These are phyloP conservation scores for Chironomus tepperi DNA, from an alignment of 1,140 invertebrate genomes.

Conservation along the genomic window DNA sequence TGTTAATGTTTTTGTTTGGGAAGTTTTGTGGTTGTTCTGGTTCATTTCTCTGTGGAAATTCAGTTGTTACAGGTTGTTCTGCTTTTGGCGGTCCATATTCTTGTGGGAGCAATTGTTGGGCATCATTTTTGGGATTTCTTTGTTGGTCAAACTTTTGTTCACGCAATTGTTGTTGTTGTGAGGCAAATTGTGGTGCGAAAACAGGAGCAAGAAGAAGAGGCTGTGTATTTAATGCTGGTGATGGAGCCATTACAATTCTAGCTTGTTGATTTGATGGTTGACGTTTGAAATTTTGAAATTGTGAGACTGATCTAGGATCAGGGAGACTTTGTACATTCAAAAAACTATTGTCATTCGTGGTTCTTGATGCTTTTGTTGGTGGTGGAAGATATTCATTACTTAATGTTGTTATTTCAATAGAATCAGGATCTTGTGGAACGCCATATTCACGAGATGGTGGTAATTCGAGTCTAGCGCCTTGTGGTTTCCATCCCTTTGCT, in stretches of 20 bases:
- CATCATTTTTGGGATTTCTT: background rate
- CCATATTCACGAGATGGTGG: background rate
- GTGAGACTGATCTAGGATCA: constrained; percentile 16
- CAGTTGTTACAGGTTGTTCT: constrained; percentile 1
- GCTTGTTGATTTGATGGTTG: constrained; percentile 1
- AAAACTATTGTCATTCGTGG: constrained; percentile 25
- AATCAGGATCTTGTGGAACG: background rate
- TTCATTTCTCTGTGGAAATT: background rate
- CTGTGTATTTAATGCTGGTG: constrained; percentile 14
- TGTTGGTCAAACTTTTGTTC: constrained; percentile 22
- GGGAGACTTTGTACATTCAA: constrained; percentile 19
- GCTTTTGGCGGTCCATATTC: background rate
- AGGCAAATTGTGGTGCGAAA: background rate
- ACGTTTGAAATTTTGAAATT: constrained; percentile 24
- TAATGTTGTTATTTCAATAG: background rate
- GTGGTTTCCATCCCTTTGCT: constrained; percentile 34
- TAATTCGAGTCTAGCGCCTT: background rate
- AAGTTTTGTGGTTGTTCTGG: background rate
- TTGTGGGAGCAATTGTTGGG: constrained; percentile 11
- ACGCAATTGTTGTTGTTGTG: background rate
- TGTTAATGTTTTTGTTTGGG: background rate
- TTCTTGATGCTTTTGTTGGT: constrained; percentile 19
- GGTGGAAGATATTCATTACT: constrained; percentile 30
- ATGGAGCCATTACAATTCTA: background rate
- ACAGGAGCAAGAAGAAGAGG: background rate